Evolutionary conservation across 1,140 invertebrate species (phyloP), one percentile per base, ranked within the genome.

Genomic region (Danaus plexippus): DNA sequence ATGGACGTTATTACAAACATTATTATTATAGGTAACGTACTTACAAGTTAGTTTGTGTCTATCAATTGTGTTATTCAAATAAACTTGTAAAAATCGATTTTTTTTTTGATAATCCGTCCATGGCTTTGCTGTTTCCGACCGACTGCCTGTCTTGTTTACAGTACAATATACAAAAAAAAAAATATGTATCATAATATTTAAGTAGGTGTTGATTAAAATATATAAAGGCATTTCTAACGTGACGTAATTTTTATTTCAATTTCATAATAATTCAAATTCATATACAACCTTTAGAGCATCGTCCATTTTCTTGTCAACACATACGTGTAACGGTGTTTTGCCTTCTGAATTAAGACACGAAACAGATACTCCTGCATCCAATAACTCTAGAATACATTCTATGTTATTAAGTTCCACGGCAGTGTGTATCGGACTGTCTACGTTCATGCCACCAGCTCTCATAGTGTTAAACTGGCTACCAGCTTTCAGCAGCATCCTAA

Each of bases 301-400:
- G 41, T 88, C 77, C 11, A 89, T 71, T 43, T 86, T 51, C 15
- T 74, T 79, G 40, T 76, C 73, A 1, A 92, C 88, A 43, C 89
- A 90, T 46, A 90, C 74, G 76, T 92, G 91, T 40, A 92, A 63
- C 8, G 91, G 90, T 3, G 92, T 91, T 43, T 88, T 73, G 7
- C 90, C 89, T 45, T 87, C 76, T 11, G 78, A 70, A 67, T 93
- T 90, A 13, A 90, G 81, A 32, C 88, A 88, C 57, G 81, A 74
- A 3, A 89, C 86, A 9, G 78, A 86, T 4, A 87, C 89, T 12
- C 89, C 89, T 41, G 88, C 79, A 2, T 86, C 71, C 1, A 92
- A 67, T 5, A 92, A 73, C 42, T 87, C 75, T 43, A 88, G 81
- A 3, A 91, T 88, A 54, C 88, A 89, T 11, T 89, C 87, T 11